phyloP scores from a whole-genome alignment of 2,888 invertebrate species.

The Agrilus biguttatus region DNA sequence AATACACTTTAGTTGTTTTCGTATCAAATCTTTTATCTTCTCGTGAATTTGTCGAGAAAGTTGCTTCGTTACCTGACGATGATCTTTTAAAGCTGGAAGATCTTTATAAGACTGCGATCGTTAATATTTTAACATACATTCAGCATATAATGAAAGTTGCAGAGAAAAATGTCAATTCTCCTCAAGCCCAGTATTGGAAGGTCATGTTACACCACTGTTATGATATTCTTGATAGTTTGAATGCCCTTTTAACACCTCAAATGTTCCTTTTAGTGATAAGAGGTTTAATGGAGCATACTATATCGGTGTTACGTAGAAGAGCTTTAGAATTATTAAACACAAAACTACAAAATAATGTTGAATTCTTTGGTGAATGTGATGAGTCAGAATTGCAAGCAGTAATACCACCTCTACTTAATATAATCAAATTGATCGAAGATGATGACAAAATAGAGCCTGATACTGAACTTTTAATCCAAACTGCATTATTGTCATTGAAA shows the following conservation, averaged over 20 bases:
- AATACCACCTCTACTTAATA: slow-evolving; percentile 43
- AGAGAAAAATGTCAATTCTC: slow-evolving; percentile 42
- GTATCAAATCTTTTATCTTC: slow-evolving; percentile 55
- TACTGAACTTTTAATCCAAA: slow-evolving; percentile 60
- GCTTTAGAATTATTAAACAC: slow-evolving; percentile 74
- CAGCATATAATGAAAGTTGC: slow-evolving; percentile 47
- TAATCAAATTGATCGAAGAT: slow-evolving; percentile 39
- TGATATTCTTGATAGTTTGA: slow-evolving; percentile 67
- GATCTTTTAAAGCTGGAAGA: slow-evolving; percentile 39
- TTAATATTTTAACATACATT: slow-evolving; percentile 52
- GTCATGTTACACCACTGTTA: slow-evolving; percentile 64
- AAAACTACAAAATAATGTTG: slow-evolving; percentile 56
- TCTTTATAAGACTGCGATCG: slow-evolving; percentile 53
- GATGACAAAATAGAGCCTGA: slow-evolving; percentile 37
- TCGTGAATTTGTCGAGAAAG: slow-evolving; percentile 51
- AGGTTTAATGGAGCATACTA: slow-evolving; percentile 54
- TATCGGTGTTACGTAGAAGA: slow-evolving; percentile 59
- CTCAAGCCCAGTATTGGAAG: slow-evolving; percentile 64
- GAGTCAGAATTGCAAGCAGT: slow-evolving; percentile 36
- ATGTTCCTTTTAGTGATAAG: slow-evolving; percentile 69
- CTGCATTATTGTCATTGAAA: slow-evolving; percentile 69
- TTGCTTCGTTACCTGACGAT: slow-evolving; percentile 36
- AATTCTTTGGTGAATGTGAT: slow-evolving; percentile 40
- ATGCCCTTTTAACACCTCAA: slow-evolving; percentile 60
- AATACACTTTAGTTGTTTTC: slow-evolving; percentile 64